Evolutionary conservation across 2,113 vertebrate genomes (phyloP), one percentile per base, ranked within the genome.

Genomic region (Apteryx owenii): DNA sequence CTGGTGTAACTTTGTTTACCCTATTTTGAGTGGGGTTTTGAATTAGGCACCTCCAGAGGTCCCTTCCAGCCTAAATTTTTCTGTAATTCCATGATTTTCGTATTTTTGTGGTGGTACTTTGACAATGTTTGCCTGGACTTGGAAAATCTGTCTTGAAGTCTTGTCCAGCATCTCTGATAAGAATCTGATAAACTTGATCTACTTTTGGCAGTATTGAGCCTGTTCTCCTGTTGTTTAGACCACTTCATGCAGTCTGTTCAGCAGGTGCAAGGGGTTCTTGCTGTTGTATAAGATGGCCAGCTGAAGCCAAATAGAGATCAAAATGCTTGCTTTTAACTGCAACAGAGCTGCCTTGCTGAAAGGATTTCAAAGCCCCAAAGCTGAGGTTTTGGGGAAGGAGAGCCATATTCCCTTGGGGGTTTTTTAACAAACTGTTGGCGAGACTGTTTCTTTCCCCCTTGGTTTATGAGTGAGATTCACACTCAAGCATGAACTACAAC

Each of bases 141-240:
- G 50, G 33, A 48, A 65, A 7, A 15, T n/a, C 38, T 36, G 20
- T 21, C 14, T 50, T 23, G 23, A 66, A 12, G 26, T n/a, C 29
- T 60, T 56, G 10, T 15, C n/a, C 8, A 1, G 25, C 9, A 6
- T 31, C 18, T 54, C 56, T 9, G 38, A 70, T 46, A 23, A 79
- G 46, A 12, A 36, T 16, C 36, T 9, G 64, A 22, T 10, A 10
- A 1, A 1, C n/a, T 77, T 28, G 4, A 2, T 12, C 0, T 9
- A 42, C 33, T 48, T 66, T 26, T n/a, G 9, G 51, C 11, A 2
- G 44, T 36, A 51, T 44, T 3, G 46, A 25, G 36, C 29, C 85
- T 29, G 2, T 46, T 46, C 44, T 46, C 44, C 44, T 46, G 44
- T 46, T 46, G 44, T 46, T 46, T 46, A 16, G 44, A 16, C 44